These are phyloP conservation scores for Rotaria magnacalcarata DNA, from an alignment of 2,888 invertebrate genomes.

Conservation along the genomic window DNA sequence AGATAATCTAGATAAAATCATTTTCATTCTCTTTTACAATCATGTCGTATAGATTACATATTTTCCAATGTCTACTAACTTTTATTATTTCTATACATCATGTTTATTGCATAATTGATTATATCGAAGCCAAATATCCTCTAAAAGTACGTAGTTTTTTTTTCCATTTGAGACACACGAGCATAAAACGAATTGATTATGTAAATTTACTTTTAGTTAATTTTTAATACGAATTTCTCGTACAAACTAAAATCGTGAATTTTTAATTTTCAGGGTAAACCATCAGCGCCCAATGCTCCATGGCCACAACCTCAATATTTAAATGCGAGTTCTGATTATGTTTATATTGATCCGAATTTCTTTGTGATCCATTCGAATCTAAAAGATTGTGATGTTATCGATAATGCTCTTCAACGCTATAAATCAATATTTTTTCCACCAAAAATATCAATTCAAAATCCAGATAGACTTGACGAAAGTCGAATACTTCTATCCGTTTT, in stretches of 20 bases:
- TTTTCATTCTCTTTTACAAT: not conserved
- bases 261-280: slow-evolving; percentile 36
- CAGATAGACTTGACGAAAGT: not conserved
- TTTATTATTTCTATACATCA: not conserved
- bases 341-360: slow-evolving; percentile 36
- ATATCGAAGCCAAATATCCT: slow-evolving; percentile 46
- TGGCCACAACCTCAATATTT: slow-evolving; percentile 44
- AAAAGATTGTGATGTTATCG: slow-evolving; percentile 52
- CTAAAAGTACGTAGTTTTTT: slow-evolving; percentile 36
- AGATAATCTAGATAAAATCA: not conserved
- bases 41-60: not conserved
- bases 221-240: not conserved
- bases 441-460: not conserved
- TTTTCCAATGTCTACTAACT: not conserved
- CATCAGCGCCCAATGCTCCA: slow-evolving; percentile 41
- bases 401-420: slow-evolving; percentile 52
- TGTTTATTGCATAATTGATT: not conserved
- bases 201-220: not conserved
- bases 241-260: no score
- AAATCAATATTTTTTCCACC: slow-evolving; percentile 55
- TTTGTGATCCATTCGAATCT: slow-evolving; percentile 41
- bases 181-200: no score
- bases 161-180: no score
- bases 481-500: not conserved
- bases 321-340: slow-evolving; percentile 33